Percentiles rank a stretch among this genome's conserved stretches.
These are phyloP conservation scores for Gopherus evgoodei DNA, from an alignment of 2,113 vertebrate species.

Conservation along the genomic window DNA sequence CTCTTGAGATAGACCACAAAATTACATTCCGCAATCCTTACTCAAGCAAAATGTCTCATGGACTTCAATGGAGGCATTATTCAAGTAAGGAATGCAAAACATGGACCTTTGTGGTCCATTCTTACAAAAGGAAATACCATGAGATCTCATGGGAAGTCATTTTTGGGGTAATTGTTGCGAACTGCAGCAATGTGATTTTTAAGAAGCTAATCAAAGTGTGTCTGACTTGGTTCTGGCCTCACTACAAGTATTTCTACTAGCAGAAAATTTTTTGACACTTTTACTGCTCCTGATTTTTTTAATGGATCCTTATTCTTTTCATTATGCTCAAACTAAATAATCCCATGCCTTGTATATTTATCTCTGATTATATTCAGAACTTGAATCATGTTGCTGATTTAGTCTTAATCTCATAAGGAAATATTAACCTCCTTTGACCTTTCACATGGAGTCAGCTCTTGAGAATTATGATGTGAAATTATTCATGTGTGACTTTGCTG, in stretches of 20 bases:
- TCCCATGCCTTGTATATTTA: neutral
- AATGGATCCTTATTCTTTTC: neutral
- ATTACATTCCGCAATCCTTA: neutral
- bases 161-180: neutral
- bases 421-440: conserved; percentile 70
- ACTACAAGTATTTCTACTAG: neutral
- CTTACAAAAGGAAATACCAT: neutral
- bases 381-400: conserved; percentile 12
- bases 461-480: neutral
- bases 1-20: neutral
- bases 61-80: neutral
- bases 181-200: neutral
- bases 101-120: neutral
- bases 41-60: rapidly evolving
- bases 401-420: conserved; percentile 50
- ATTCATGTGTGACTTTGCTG: neutral
- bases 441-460: conserved; percentile 48
- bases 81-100: neutral
- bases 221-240: neutral
- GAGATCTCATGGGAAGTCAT: neutral
- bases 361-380: conserved; percentile 29
- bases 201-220: neutral
- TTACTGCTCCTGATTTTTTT: neutral
- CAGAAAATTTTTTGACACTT: neutral
- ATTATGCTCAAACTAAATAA: neutral